A percentile compares a stretch with the other conserved stretches of the same genome.
Evolutionary conservation across 2,888 invertebrate genomes (phyloP).

Genomic region (Pyralis farinalis): DNA sequence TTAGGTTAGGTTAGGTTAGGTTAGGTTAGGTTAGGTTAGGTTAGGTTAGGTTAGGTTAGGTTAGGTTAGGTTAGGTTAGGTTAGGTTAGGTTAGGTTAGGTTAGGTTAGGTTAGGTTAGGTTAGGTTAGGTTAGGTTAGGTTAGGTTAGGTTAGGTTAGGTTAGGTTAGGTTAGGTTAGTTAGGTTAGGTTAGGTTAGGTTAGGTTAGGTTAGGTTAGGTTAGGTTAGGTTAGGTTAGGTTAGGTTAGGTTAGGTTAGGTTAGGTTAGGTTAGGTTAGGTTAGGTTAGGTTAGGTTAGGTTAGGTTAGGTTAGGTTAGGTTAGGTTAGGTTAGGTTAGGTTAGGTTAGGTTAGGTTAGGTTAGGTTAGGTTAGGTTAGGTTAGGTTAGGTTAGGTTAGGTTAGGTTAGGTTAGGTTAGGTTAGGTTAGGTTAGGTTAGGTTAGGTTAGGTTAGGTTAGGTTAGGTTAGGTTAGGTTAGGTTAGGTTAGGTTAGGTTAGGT

Average conservation of each 20-base stretch:
- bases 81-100: slow-evolving; percentile 11
- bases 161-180: slow-evolving; percentile 13
- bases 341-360: slow-evolving; percentile 15
- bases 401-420: slow-evolving; percentile 15
- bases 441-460: slow-evolving; percentile 13
- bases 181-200: slow-evolving; percentile 15
- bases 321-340: slow-evolving; percentile 17
- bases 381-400: slow-evolving; percentile 17
- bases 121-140: slow-evolving; percentile 12
- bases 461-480: slow-evolving; percentile 14
- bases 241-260: slow-evolving; percentile 14
- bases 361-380: slow-evolving; percentile 17
- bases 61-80: slow-evolving; percentile 13
- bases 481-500: slow-evolving; percentile 14
- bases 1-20: slow-evolving; percentile 13
- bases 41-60: slow-evolving; percentile 14
- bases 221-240: slow-evolving; percentile 12
- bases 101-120: slow-evolving; percentile 13
- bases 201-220: slow-evolving; percentile 13
- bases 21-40: slow-evolving; percentile 14
- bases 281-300: slow-evolving; percentile 12
- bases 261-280: slow-evolving; percentile 14
- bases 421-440: slow-evolving; percentile 16
- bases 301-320: slow-evolving; percentile 16
- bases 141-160: slow-evolving; percentile 13